These are phyloP conservation scores for Rhodinocichla rosea DNA, from an alignment of 2,113 vertebrate genomes.

Conservation along the genomic window DNA sequence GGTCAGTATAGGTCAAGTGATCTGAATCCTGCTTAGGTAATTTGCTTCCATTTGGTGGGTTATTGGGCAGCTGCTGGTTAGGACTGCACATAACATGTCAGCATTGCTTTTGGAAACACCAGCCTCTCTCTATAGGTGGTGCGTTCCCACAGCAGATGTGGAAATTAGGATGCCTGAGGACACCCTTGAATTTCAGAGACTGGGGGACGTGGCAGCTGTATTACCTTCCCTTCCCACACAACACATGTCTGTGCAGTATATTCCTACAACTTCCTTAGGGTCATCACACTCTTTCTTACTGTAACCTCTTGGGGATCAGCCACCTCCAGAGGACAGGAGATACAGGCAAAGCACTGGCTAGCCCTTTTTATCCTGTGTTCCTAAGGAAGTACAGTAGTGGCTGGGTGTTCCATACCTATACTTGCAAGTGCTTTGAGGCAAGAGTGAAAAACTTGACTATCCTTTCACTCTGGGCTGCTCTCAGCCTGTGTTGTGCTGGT, in stretches of 20 bases:
- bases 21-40: neutral
- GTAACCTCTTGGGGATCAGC: neutral
- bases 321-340: neutral
- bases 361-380: neutral
- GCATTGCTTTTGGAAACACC: neutral
- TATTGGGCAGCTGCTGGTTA: neutral
- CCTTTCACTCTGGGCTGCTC: neutral
- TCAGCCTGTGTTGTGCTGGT: neutral
- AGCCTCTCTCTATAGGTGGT: neutral
- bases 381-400: neutral
- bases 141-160: neutral
- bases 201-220: neutral
- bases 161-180: neutral
- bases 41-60: neutral
- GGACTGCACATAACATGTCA: neutral
- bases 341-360: neutral
- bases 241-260: accelerated
- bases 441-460: neutral
- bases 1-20: neutral
- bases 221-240: neutral
- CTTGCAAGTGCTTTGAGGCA: neutral
- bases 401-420: neutral
- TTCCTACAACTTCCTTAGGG: neutral
- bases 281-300: neutral
- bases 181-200: neutral